These are phyloP conservation scores for Eristalinus aeneus DNA, from an alignment of 2,888 invertebrate species.

Conservation along the genomic window DNA sequence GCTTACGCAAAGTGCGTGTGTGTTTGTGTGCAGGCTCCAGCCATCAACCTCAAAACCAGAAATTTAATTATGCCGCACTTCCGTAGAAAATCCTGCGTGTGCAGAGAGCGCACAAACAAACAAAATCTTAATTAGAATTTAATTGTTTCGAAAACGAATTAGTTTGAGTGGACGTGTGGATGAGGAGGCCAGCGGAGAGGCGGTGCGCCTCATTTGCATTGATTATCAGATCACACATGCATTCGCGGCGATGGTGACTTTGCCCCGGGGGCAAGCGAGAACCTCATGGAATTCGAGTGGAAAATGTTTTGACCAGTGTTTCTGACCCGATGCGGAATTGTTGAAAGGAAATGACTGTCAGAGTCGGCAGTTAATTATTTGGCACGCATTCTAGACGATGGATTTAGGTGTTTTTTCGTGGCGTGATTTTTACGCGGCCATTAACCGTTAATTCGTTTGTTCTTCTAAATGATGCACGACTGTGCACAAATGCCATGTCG, in stretches of 20 bases:
- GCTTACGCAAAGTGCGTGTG: not conserved
- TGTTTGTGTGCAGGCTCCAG: not conserved
- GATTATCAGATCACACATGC: constrained; percentile 53
- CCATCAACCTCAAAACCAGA: constrained; percentile 40
- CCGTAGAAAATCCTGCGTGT: constrained; percentile 57
- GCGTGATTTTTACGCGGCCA: no score
- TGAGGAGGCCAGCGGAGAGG: not conserved
- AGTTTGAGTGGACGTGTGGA: not conserved
- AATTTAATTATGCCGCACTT: constrained; percentile 65
- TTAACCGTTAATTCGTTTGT: no score
- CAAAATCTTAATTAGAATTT: constrained; percentile 69
- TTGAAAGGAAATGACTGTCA: not conserved
- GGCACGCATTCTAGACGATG: no score
- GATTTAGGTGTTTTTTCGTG: no score
- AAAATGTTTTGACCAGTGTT: not conserved
- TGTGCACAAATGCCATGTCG: constrained; percentile 26
- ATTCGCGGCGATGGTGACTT: constrained; percentile 1
- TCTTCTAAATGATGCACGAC: no score
- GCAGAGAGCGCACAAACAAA: constrained; percentile 25
- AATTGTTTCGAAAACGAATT: constrained; percentile 58
- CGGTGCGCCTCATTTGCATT: constrained; percentile 51
- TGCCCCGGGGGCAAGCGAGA: not conserved
- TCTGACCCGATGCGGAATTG: not conserved
- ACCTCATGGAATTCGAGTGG: constrained; percentile 69
- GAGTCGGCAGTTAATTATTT: not conserved